Evolutionary conservation across 2,888 invertebrate genomes (phyloP), one percentile per base, ranked within the genome.

Genomic region (Gari tellinella): DNA sequence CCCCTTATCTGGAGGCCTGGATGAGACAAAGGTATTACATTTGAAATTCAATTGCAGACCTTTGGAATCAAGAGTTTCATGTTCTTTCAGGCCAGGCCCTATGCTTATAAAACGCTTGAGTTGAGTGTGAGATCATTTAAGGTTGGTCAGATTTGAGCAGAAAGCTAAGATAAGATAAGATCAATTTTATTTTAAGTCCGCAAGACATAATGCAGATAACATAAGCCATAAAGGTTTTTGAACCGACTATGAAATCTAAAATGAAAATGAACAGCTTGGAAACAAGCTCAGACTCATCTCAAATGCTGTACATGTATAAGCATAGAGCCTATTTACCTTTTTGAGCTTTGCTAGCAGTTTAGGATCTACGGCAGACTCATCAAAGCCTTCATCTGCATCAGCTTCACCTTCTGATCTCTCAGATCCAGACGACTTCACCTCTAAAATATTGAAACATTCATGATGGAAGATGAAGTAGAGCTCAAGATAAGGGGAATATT

Each of bases 341-440:
- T 82, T 83, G 4, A 87, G 64, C 51, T 85, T 85, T 19, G 82
- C 81, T 37, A 85, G 58, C 14, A 88, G 72, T 61, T 83, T 82
- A 0, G 87, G 84, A 48, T 83, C 83, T 19, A 88, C 58, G 10
- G 69, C 7, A 40, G 67, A 64, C 52, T 87, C 86, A 78, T 86
- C 82, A 78, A 86, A 84, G 1, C 84, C 86, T 68, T 88, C 86
- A 41, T 68, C 72, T 45, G 66, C 61, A 19, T 85, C 83, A 14
- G 53, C 57, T 23, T 70, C 72, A 25, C 65, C 64, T 17, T 66
- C 66, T 21, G 72, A 58, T 38, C 55, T 56, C 64, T 61, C 49
- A 52, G 62, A 75, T 5, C 67, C 64, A 12, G 67, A 72, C 10
- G 64, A 63, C 23, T 56, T 49, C 15, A 51, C 51, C 19, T 49